Evolutionary conservation across 1,140 invertebrate genomes (phyloP).

Genomic region (Lordiphosa collinella): DNA sequence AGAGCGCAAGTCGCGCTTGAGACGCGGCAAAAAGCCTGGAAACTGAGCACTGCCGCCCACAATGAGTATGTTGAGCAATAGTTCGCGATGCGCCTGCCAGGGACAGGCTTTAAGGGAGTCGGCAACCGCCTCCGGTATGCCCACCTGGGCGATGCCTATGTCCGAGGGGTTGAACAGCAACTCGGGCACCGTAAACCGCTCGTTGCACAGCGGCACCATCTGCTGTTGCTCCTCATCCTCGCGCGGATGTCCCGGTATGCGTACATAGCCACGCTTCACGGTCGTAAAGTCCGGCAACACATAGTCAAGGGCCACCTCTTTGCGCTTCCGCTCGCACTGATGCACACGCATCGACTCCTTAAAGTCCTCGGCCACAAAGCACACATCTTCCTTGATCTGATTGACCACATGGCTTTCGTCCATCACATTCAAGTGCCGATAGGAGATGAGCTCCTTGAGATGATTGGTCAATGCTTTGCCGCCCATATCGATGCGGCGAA

Average conservation of each 20-base stretch:
- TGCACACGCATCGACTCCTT: conserved; percentile 90
- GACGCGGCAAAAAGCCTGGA: conserved; percentile 90
- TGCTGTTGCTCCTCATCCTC: conserved; percentile 82
- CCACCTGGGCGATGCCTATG: conserved; percentile 92
- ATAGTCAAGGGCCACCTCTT: conserved; percentile 93
- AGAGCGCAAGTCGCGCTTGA: conserved; percentile 89
- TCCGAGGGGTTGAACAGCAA: conserved; percentile 97
- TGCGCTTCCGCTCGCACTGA: conserved; percentile 81
- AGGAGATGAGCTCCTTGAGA: conserved; percentile 97
- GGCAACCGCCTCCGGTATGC: conserved; percentile 94
- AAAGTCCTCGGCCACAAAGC: conserved; percentile 95
- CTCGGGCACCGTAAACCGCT: conserved; percentile 96
- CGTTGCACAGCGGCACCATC: conserved; percentile 93
- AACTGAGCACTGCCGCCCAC: conserved; percentile 94
- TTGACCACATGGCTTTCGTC: conserved; percentile 99
- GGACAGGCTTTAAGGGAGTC: conserved; percentile 87
- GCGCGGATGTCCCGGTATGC: conserved; percentile 39
- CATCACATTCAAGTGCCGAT: conserved; percentile 97
- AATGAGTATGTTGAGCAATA: conserved; percentile 93
- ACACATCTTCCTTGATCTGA: conserved; percentile 98
- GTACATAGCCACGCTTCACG: conserved; percentile 89
- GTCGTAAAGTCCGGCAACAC: conserved; percentile 97
- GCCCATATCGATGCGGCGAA: conserved; percentile 94
- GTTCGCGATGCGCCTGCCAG: conserved; percentile 88
- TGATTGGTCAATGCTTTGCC: conserved; percentile 99